phyloP scores from a whole-genome alignment of 2,888 invertebrate species.

The Parascotia fuliginaria region DNA sequence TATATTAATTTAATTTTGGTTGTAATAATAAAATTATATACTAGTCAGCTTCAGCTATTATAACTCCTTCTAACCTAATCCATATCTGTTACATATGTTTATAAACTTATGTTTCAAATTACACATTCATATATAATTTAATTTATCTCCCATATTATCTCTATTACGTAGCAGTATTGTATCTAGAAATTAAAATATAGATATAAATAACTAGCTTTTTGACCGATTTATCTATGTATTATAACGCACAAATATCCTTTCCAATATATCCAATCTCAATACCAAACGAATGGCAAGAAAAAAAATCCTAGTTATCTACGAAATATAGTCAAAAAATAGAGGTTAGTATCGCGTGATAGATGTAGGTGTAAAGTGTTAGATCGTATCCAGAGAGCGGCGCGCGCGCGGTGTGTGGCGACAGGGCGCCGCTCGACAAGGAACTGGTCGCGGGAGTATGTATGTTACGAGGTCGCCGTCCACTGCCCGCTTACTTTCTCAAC shows the following conservation, averaged over 20 bases:
- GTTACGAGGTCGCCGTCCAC: conserved; percentile 78
- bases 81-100: conserved; percentile 59
- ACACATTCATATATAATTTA: conserved; percentile 47
- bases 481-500: conserved; percentile 80
- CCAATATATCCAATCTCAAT: conserved; percentile 44
- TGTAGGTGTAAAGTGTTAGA: conserved; percentile 54
- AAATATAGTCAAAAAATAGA: conserved; percentile 50
- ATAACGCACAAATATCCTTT: conserved; percentile 75
- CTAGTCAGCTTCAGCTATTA: conserved; percentile 80
- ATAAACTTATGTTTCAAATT: conserved; percentile 51
- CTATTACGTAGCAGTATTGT: conserved; percentile 62
- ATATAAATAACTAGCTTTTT: conserved; percentile 79
- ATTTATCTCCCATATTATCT: conserved; percentile 54
- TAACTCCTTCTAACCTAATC: conserved; percentile 59
- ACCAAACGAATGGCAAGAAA: conserved; percentile 26
- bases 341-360: conserved; percentile 44
- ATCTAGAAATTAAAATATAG: conserved; percentile 65
- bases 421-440: conserved; percentile 59
- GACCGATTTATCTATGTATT: conserved; percentile 82
- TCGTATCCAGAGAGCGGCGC: conserved; percentile 31
- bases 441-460: conserved; percentile 74
- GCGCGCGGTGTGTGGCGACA: neutral
- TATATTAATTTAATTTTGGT: conserved; percentile 81
- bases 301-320: neutral
- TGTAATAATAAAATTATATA: conserved; percentile 73